phyloP scores from a whole-genome alignment of 2,113 vertebrate species.

The Laterallus jamaicensis region DNA sequence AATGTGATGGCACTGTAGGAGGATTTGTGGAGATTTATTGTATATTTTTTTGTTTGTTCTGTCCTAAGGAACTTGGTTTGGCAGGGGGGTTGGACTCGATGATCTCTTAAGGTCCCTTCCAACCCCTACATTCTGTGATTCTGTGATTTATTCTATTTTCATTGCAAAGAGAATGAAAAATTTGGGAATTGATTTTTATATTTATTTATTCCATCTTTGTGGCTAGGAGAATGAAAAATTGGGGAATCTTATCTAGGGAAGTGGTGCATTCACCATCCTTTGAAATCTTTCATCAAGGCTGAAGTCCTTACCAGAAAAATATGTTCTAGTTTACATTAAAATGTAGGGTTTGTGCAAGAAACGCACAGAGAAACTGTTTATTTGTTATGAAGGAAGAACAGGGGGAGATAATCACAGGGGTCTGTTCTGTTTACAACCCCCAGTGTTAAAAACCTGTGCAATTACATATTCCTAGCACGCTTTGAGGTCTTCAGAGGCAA shows the following conservation, averaged over 20 bases:
- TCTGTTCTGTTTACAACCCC: not conserved
- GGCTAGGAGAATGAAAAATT: not conserved
- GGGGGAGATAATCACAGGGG: not conserved
- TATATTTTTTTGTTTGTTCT: too few relatives aligned
- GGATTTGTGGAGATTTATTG: not conserved
- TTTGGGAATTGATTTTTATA: too few relatives aligned
- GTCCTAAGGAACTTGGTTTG: too few relatives aligned
- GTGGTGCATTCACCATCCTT: not conserved
- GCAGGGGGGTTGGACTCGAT: too few relatives aligned
- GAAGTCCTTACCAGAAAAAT: not conserved
- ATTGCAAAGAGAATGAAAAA: too few relatives aligned
- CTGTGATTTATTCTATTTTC: too few relatives aligned
- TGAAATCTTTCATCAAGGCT: not conserved
- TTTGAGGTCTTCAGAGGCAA: not conserved
- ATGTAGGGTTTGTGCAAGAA: not conserved
- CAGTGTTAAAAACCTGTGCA: not conserved
- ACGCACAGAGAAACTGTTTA: not conserved
- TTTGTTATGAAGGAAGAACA: not conserved
- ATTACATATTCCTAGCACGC: not conserved
- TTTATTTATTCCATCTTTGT: not conserved
- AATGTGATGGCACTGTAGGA: not conserved
- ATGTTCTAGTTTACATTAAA: not conserved
- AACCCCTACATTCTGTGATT: too few relatives aligned
- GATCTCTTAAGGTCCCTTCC: too few relatives aligned
- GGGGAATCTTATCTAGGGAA: not conserved